Evolutionary conservation across 2,113 vertebrate genomes (phyloP).

Genomic region (Naja naja): DNA sequence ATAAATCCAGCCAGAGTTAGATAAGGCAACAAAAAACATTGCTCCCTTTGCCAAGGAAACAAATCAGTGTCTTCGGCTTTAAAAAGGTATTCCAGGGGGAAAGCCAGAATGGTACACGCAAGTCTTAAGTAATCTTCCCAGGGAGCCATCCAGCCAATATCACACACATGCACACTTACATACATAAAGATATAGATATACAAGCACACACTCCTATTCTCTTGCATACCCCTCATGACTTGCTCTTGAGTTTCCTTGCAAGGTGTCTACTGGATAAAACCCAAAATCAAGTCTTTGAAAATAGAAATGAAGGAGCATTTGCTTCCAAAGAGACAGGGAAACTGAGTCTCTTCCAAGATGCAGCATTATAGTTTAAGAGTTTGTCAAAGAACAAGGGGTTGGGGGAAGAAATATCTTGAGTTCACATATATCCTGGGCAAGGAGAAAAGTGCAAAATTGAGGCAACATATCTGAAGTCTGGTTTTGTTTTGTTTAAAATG

Average conservation of each 20-base stretch:
- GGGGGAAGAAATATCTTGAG: constrained; percentile 67
- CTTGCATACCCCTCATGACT: constrained; percentile 60
- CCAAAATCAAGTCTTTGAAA: constrained; percentile 60
- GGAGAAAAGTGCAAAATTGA: constrained; percentile 85
- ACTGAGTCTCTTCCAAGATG: constrained; percentile 75
- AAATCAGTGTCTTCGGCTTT: constrained; percentile 61
- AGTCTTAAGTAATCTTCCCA: constrained; percentile 55
- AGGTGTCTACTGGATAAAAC: constrained; percentile 51
- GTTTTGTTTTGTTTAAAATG: constrained; percentile 62
- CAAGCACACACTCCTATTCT: constrained; percentile 31
- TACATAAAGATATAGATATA: constrained; percentile 24
- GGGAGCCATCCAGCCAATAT: constrained; percentile 55
- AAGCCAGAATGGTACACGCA: constrained; percentile 61
- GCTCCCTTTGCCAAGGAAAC: constrained; percentile 74
- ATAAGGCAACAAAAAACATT: constrained; percentile 82
- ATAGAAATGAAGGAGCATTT: constrained; percentile 55
- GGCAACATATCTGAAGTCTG: constrained; percentile 77
- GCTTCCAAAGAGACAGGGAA: constrained; percentile 64
- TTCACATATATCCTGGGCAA: constrained; percentile 73
- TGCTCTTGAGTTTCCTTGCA: constrained; percentile 63
- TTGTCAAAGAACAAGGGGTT: constrained; percentile 49
- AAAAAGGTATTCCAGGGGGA: constrained; percentile 52
- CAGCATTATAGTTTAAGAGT: constrained; percentile 74
- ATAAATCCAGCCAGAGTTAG: constrained; percentile 77
- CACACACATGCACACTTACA: constrained; percentile 12